Conservation (phyloP, 2,888 invertebrate genomes). For the Drosophila picticornis region DNA sequence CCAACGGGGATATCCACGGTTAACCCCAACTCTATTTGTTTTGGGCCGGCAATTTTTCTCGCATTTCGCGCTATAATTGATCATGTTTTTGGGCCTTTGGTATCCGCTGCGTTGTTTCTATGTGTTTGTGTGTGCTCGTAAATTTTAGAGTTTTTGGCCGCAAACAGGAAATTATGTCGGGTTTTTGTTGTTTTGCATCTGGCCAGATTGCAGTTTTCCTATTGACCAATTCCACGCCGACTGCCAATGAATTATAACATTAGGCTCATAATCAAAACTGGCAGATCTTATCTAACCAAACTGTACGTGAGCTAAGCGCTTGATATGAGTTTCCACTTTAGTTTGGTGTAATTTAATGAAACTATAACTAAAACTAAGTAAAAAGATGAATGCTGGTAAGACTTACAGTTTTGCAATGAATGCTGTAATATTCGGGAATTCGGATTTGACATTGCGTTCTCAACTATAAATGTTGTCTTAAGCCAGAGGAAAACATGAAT, state of each 20-base stretch:
- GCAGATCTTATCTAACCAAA: conserved; percentile 15
- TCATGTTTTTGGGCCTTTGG: conserved; percentile 66
- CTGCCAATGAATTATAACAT: conserved; percentile 29
- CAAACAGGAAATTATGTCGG: conserved; percentile 53
- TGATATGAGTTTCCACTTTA: background rate
- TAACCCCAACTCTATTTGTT: conserved; percentile 48
- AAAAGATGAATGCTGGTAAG: background rate
- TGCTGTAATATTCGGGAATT: background rate
- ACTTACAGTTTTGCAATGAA: background rate
- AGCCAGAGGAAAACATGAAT: too few relatives aligned
- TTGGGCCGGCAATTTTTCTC: conserved; percentile 55
- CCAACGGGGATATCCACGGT: background rate
- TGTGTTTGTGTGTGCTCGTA: conserved; percentile 65
- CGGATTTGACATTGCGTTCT: too few relatives aligned
- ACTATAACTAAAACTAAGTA: background rate
- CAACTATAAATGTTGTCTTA: too few relatives aligned
- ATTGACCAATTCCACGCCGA: conserved; percentile 21
- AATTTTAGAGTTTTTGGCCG: conserved; percentile 53
- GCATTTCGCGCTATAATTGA: conserved; percentile 75
- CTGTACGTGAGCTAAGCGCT: background rate
- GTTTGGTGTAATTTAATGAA: background rate
- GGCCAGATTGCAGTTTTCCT: conserved; percentile 48
- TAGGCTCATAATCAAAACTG: conserved; percentile 11
- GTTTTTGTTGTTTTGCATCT: conserved; percentile 39
- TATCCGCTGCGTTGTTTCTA: conserved; percentile 47